Evolutionary conservation across 2,888 invertebrate species (phyloP).

Genomic region (Drosophila macrospina): DNA sequence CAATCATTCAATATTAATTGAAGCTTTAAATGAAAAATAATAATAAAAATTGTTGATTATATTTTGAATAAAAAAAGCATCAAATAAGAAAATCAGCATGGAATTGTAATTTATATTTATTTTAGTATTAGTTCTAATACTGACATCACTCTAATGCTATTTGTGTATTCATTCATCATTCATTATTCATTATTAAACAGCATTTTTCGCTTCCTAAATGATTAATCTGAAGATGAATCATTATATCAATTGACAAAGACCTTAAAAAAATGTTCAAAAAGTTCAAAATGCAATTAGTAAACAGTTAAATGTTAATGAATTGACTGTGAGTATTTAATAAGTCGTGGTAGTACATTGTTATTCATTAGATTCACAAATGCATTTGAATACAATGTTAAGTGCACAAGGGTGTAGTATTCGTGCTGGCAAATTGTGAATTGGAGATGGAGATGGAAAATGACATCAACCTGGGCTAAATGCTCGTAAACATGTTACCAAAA

Average conservation of each 20-base stretch:
- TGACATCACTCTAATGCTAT: slow-evolving; percentile 7
- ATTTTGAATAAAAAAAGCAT: not conserved
- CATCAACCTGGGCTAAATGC: slow-evolving; percentile 51
- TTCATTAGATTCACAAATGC: slow-evolving; percentile 20
- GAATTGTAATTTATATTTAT: slow-evolving; percentile 1
- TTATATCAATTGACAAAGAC: slow-evolving; percentile 24
- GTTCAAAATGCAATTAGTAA: slow-evolving; percentile 24
- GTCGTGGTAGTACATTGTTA: slow-evolving; percentile 4
- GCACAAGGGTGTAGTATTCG: slow-evolving; percentile 7
- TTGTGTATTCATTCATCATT: slow-evolving; percentile 1
- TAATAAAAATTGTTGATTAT: too few species aligned
- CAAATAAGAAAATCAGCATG: not conserved
- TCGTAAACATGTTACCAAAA: slow-evolving; percentile 27
- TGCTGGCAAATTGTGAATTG: slow-evolving; percentile 20
- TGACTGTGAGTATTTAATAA: slow-evolving; percentile 22
- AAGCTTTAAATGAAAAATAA: not conserved
- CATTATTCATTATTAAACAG: slow-evolving; percentile 7
- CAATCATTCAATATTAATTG: not conserved
- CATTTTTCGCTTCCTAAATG: slow-evolving; percentile 8
- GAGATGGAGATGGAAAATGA: slow-evolving; percentile 34
- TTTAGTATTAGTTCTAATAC: slow-evolving; percentile 4
- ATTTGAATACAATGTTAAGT: slow-evolving; percentile 58
- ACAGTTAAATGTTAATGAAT: slow-evolving; percentile 43
- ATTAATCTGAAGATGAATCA: slow-evolving; percentile 26
- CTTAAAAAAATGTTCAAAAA: slow-evolving; percentile 12